Evolutionary conservation across 1,140 invertebrate genomes (phyloP).

Genomic region (Procambarus virginalis): DNA sequence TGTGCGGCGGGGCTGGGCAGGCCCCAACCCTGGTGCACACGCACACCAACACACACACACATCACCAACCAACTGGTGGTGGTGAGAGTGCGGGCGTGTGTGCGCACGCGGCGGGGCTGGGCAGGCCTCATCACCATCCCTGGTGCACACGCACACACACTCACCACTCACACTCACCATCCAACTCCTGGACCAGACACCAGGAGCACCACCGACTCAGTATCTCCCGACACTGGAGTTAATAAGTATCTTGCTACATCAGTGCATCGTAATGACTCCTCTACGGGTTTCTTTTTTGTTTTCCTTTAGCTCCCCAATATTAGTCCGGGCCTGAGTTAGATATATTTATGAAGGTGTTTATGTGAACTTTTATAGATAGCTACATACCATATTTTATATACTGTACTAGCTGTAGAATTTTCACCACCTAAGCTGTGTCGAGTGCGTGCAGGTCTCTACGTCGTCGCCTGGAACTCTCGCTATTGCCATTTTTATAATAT

Average conservation of each 20-base stretch:
- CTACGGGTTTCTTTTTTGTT: background rate
- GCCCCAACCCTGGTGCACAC: no score
- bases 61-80: background rate
- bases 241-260: background rate
- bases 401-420: background rate
- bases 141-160: no score
- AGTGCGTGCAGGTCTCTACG: background rate
- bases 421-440: background rate
- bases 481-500: background rate
- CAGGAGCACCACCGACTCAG: slow-evolving; percentile 30
- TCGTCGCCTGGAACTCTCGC: background rate
- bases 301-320: background rate
- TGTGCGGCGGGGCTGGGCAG: background rate
- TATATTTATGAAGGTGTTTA: background rate
- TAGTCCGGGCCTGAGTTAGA: slow-evolving; percentile 16
- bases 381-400: background rate
- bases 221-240: slow-evolving; percentile 14
- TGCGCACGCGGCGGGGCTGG: background rate
- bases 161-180: background rate
- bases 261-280: slow-evolving; percentile 14
- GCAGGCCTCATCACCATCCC: no score
- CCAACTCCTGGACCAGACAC: slow-evolving; percentile 33
- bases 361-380: background rate
- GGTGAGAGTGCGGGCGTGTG: no score
- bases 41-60: no score